Base-by-base conservation (phyloP, 2,888 invertebrate genomes). In the Stenodera caucasica region DNA sequence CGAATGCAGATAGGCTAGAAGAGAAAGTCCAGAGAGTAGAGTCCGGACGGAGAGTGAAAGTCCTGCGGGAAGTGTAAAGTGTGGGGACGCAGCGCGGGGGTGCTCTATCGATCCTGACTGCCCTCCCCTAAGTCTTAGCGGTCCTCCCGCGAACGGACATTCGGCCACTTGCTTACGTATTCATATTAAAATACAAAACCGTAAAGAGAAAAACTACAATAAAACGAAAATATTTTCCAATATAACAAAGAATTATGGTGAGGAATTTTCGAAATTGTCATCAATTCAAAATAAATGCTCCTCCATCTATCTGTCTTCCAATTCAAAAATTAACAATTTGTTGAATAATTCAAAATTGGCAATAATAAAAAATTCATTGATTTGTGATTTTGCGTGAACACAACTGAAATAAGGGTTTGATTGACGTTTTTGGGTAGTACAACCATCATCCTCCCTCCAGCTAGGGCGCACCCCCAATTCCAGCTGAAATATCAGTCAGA, bases 1-100 rank as follows among this genome's bases (percentile, higher is more conserved):
- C 29, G n/a, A 18, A 57, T 67, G 61, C 61, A 60, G 26, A 4
- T 26, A 65, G 61, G 63, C 62, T 35, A 68, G 69, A 70, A 71
- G 72, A 74, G 74, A 75, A 75, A 75, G 76, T 75, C 76, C 75
- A 74, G 71, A 73, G 69, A 73, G 69, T 69, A 52, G 66, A 69
- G 71, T 74, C 71, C 73, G 73, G 75, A 73, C 74, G 77, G 77
- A 79, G 77, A 81, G 80, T 80, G 81, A 81, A 81, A 81, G 80
- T 81, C 81, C 80, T 81, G 78, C 76, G 80, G 79, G 80, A 80
- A 80, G 80, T 80, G 78, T 80, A 80, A 80, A 80, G 78, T 78
- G 79, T 71, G 67, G 71, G 63, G 70, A 67, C 58, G 66, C 54
- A 69, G 65, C 57, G 65, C 55, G 60, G 67, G 72, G 72, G 70